Conservation (phyloP, 2,888 invertebrate genomes). For the Campopleginae sp. region DNA sequence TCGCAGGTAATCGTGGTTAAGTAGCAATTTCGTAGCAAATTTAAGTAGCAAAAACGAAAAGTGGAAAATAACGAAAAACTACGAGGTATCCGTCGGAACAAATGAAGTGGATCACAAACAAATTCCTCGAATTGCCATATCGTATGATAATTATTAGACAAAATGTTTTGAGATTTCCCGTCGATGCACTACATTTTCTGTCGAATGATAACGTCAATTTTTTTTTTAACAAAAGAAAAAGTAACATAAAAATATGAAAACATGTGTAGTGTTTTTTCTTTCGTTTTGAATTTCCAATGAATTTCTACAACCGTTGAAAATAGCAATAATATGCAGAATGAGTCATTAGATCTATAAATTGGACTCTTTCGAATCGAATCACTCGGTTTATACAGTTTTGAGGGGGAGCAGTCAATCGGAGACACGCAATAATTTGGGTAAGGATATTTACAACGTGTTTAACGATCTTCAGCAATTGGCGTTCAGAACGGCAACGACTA, state of each 20-base stretch:
- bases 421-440: conserved; percentile 58
- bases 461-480: conserved; percentile 65
- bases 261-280: neutral
- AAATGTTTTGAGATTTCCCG: too few relatives aligned
- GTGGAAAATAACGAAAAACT: neutral
- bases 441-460: conserved; percentile 62
- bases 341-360: neutral
- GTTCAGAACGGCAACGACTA: conserved; percentile 51
- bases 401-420: conserved; percentile 48
- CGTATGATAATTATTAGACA: too few relatives aligned
- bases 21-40: neutral
- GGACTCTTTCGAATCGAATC: neutral
- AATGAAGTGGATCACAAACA: neutral
- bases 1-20: neutral
- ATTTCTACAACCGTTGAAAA: neutral
- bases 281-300: neutral
- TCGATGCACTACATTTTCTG: too few relatives aligned
- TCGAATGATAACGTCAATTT: neutral
- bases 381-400: neutral
- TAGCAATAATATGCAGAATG: neutral
- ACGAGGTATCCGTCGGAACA: neutral
- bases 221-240: neutral
- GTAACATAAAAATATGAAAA: neutral
- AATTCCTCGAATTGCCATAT: neutral
- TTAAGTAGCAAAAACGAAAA: neutral